These are phyloP conservation scores for Gallinago jamesoni DNA, from an alignment of 2,113 vertebrate genomes.

Conservation along the genomic window DNA sequence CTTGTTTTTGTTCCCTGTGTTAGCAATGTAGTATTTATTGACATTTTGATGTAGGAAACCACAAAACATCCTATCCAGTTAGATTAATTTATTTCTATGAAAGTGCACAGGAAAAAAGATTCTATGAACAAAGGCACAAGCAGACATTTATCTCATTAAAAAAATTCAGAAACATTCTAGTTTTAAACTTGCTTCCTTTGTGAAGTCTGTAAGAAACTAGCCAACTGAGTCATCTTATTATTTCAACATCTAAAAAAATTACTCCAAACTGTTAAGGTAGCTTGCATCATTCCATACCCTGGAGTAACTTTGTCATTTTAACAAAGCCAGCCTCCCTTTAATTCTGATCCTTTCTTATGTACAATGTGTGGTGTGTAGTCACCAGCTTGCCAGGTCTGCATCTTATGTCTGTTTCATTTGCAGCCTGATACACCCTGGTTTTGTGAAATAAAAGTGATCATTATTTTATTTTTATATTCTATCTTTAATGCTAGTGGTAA, in stretches of 20 bases:
- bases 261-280: not conserved
- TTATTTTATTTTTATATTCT: not conserved
- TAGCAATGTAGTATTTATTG: constrained; percentile 67
- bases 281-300: not conserved
- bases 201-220: constrained; percentile 17
- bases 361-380: not conserved
- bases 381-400: not conserved
- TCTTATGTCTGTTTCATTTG: not conserved
- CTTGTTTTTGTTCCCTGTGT: constrained; percentile 60
- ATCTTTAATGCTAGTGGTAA: not conserved
- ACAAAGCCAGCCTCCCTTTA: not conserved
- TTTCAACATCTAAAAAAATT: not conserved
- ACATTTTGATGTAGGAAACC: constrained; percentile 60
- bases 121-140: not conserved
- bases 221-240: constrained; percentile 10
- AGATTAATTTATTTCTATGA: constrained; percentile 55
- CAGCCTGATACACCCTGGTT: not conserved
- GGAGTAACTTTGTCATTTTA: not conserved
- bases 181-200: constrained; percentile 24
- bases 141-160: constrained; percentile 23
- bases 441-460: not conserved
- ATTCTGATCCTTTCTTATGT: not conserved
- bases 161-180: constrained; percentile 35
- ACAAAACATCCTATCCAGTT: constrained; percentile 48
- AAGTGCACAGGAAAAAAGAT: constrained; percentile 4